A percentile compares a stretch with the other conserved stretches of the same genome.
These are phyloP conservation scores for Scaptomyza tumidula DNA, from an alignment of 2,888 invertebrate species.

Conservation along the genomic window DNA sequence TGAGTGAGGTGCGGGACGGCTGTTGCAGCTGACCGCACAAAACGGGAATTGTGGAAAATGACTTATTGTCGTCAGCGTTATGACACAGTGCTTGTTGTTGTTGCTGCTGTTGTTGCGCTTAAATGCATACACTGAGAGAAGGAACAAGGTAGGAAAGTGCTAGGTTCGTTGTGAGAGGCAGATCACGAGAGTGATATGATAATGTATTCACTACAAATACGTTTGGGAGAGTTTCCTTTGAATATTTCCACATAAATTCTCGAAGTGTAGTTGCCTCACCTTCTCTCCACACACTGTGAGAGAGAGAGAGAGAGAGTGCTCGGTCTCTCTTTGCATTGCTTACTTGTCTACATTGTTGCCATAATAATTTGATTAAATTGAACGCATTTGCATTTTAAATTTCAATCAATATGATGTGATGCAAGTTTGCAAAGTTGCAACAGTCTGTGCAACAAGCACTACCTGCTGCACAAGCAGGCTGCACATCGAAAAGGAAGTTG, in stretches of 20 bases:
- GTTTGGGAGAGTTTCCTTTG: too few relatives aligned
- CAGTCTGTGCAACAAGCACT: constrained; percentile 5
- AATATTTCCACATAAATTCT: too few relatives aligned
- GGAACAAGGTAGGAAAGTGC: too few relatives aligned
- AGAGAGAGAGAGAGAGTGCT: too few relatives aligned
- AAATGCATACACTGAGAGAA: constrained; percentile 4
- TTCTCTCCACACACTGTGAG: too few relatives aligned
- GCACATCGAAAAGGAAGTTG: constrained; percentile 48
- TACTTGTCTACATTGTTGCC: constrained; percentile 41
- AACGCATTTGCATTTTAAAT: constrained; percentile 79
- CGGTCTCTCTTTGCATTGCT: not conserved
- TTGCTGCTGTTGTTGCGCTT: constrained; percentile 15
- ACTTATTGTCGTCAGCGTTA: constrained; percentile 63
- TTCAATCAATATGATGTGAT: constrained; percentile 78
- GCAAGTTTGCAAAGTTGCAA: constrained; percentile 27
- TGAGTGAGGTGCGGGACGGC: not conserved
- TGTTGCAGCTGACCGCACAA: constrained; percentile 58
- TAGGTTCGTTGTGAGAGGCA: too few relatives aligned
- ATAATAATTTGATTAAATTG: constrained; percentile 81
- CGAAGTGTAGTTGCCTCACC: too few relatives aligned
- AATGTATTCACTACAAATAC: too few relatives aligned
- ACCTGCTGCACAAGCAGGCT: constrained; percentile 16
- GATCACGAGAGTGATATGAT: too few relatives aligned
- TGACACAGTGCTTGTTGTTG: constrained; percentile 32
- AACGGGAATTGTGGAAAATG: constrained; percentile 65